A percentile compares a stretch with the other conserved stretches of the same genome.
Conservation (phyloP, 2,797 vertebrate species). For the Platalea minor region DNA sequence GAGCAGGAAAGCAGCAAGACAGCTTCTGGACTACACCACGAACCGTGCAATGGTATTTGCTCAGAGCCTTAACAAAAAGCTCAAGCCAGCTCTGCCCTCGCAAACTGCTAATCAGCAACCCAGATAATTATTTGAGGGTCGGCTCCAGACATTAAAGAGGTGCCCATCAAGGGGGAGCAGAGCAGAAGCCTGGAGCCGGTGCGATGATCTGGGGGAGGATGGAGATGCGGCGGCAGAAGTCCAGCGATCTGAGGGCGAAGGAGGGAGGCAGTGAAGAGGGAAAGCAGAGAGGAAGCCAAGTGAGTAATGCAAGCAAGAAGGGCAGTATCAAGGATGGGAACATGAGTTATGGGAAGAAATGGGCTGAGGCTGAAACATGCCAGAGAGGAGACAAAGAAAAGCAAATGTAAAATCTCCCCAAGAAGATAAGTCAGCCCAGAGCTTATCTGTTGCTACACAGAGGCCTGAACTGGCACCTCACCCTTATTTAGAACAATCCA, state of each 20-base stretch:
- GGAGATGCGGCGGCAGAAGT: neutral
- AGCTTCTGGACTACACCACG: neutral
- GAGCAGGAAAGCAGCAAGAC: neutral
- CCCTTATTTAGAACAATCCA: neutral
- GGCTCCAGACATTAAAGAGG: neutral
- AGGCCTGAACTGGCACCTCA: slow-evolving; percentile 5
- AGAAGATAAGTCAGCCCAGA: slow-evolving; percentile 21
- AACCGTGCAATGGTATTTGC: neutral
- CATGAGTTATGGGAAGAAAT: neutral
- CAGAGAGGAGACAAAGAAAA: neutral
- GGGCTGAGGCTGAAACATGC: neutral
- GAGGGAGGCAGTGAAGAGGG: neutral
- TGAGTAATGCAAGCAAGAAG: neutral
- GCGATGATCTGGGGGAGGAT: neutral
- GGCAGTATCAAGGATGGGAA: neutral
- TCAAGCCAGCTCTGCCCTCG: neutral
- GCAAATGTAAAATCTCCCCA: neutral
- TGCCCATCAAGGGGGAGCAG: neutral
- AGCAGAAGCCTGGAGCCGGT: neutral
- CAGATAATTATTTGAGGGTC: slow-evolving; percentile 18
- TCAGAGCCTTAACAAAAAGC: neutral
- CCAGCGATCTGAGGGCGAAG: fast-evolving
- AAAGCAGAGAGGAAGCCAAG: neutral
- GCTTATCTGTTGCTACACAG: slow-evolving; percentile 44
- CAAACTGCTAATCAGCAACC: slow-evolving; percentile 32